Conservation (phyloP, 2,113 vertebrate species). For the Myotis yumanensis region DNA sequence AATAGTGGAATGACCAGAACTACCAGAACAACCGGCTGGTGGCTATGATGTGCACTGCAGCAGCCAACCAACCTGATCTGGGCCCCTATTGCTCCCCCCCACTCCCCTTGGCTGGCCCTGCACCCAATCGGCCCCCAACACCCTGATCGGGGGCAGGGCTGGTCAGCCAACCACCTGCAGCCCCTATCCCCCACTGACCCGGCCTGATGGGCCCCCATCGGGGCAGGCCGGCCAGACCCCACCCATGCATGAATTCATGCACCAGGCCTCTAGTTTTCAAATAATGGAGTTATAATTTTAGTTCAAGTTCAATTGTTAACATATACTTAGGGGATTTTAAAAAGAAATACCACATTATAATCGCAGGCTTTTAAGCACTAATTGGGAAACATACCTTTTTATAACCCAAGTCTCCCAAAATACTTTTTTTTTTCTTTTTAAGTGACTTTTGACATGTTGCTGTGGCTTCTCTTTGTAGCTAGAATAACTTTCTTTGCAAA, state of each 20-base stretch:
- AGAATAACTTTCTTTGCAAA: slow-evolving; percentile 18
- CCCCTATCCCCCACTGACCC: too few species aligned
- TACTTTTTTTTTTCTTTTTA: not conserved
- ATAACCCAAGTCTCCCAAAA: slow-evolving; percentile 25
- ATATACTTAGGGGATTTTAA: slow-evolving; percentile 19
- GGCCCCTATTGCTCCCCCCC: too few species aligned
- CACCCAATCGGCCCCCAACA: too few species aligned
- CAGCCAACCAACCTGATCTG: too few species aligned
- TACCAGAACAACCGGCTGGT: too few species aligned
- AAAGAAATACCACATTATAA: slow-evolving; percentile 27
- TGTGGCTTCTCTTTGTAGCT: slow-evolving; percentile 43
- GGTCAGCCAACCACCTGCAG: too few species aligned
- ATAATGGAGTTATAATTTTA: slow-evolving; percentile 50
- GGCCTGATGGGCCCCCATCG: too few species aligned
- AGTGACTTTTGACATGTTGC: not conserved
- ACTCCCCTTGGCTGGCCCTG: too few species aligned
- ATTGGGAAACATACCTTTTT: slow-evolving; percentile 31
- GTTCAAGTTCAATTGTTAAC: slow-evolving; percentile 36
- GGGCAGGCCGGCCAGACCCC: too few species aligned
- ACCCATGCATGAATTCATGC: too few species aligned
- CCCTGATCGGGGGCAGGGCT: fast-evolving
- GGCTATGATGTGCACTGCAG: too few species aligned
- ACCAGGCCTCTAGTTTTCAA: slow-evolving; percentile 7
- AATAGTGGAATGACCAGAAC: too few species aligned
- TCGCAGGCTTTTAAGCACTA: slow-evolving; percentile 59